These are phyloP conservation scores for Gymnorhina tibicen DNA, from an alignment of 2,113 vertebrate species.

Conservation along the genomic window DNA sequence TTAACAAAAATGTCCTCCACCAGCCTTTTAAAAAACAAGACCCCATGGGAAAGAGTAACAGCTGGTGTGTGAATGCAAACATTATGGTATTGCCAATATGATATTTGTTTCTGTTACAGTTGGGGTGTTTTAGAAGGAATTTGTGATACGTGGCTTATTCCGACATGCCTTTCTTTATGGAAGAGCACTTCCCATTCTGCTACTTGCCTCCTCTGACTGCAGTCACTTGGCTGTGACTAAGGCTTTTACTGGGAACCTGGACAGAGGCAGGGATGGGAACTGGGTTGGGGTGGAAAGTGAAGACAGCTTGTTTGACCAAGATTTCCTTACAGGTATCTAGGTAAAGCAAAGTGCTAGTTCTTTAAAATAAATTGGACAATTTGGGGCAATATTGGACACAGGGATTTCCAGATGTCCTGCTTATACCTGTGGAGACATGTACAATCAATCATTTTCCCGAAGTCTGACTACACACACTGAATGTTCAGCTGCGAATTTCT, in stretches of 20 bases:
- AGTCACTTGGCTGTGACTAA: slow-evolving; percentile 37
- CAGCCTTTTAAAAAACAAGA: slow-evolving; percentile 23
- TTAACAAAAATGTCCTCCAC: background rate
- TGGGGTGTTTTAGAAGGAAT: slow-evolving; percentile 8
- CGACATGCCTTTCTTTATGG: background rate
- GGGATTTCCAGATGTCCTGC: background rate
- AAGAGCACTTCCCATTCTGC: background rate
- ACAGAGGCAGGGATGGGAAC: background rate
- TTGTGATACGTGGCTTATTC: background rate
- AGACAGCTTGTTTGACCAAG: background rate
- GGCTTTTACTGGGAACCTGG: background rate
- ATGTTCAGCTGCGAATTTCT: background rate
- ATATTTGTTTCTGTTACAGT: slow-evolving; percentile 47
- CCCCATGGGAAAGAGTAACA: background rate
- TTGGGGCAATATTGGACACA: background rate
- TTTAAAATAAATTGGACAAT: background rate
- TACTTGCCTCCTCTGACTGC: background rate
- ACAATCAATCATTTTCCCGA: background rate
- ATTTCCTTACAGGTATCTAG: background rate
- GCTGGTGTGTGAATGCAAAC: slow-evolving; percentile 27
- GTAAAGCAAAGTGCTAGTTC: background rate
- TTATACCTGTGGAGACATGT: background rate
- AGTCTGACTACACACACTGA: background rate
- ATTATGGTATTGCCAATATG: background rate
- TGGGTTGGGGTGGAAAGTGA: background rate